Percentiles rank a stretch among this genome's conserved stretches.
Evolutionary conservation across 2,888 invertebrate species (phyloP).

Genomic region (Euphydryas editha): DNA sequence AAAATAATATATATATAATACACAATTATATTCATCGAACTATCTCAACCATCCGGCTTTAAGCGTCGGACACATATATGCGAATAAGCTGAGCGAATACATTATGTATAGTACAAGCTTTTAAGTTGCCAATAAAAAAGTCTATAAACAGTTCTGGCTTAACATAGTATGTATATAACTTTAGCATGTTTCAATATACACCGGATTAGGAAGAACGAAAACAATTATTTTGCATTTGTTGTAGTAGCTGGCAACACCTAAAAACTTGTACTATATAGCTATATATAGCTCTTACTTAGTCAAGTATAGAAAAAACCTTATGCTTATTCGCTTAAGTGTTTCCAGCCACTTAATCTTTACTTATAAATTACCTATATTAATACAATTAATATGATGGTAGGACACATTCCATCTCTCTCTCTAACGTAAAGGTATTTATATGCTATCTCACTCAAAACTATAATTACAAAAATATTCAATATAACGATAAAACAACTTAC

Average conservation of each 20-base stretch:
- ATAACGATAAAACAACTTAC: not conserved
- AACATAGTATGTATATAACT: too few species aligned
- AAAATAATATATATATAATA: slow-evolving; percentile 39
- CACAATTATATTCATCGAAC: slow-evolving; percentile 17
- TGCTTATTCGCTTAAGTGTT: slow-evolving; percentile 1
- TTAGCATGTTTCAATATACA: too few species aligned
- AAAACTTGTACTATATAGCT: too few species aligned
- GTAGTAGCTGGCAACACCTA: too few species aligned
- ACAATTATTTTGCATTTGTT: too few species aligned
- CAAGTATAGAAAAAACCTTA: not conserved
- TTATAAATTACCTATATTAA: slow-evolving; percentile 7
- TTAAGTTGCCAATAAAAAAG: too few species aligned
- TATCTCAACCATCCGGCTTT: slow-evolving; percentile 3
- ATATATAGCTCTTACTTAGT: not conserved
- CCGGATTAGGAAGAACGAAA: too few species aligned
- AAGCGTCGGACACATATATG: slow-evolving; percentile 1
- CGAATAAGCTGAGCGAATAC: not conserved
- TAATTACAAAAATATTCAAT: not conserved
- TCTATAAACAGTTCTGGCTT: too few species aligned
- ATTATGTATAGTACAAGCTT: not conserved
- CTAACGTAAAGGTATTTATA: not conserved
- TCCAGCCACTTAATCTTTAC: not conserved
- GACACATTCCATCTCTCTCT: not conserved
- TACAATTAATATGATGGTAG: slow-evolving; percentile 10
- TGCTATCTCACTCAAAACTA: not conserved